A percentile compares a stretch with the other conserved stretches of the same genome.
Conservation (phyloP, 2,113 vertebrate genomes). For the Amphiprion percula region DNA sequence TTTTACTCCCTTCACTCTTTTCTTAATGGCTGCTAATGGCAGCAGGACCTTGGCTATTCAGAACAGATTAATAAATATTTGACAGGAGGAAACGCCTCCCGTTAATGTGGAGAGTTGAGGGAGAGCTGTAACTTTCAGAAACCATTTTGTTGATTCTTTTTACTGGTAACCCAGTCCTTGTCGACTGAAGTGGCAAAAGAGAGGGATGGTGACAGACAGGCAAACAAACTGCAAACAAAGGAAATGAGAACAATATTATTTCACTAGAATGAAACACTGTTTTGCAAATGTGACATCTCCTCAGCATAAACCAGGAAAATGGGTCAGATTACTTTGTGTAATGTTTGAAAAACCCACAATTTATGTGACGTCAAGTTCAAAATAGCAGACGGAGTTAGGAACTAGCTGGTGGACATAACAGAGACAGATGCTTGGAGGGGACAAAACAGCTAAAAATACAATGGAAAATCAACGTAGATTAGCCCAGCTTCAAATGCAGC, state of each 20-base stretch:
- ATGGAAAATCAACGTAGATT: too few species aligned
- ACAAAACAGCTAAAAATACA: too few species aligned
- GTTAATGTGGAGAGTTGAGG: neutral
- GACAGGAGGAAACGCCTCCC: neutral
- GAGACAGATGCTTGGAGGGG: too few species aligned
- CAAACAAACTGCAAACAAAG: slow-evolving; percentile 71
- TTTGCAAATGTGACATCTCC: neutral
- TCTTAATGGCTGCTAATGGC: neutral
- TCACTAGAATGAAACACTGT: neutral
- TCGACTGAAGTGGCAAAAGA: slow-evolving; percentile 72
- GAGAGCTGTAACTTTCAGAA: neutral
- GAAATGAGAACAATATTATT: neutral
- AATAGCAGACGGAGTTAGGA: too few species aligned
- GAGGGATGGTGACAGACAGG: slow-evolving; percentile 69
- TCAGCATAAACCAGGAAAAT: too few species aligned
- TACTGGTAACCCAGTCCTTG: slow-evolving; percentile 69
- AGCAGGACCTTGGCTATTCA: neutral
- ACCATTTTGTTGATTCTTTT: neutral
- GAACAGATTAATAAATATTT: neutral
- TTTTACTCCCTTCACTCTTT: too few species aligned
- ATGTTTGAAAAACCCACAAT: too few species aligned
- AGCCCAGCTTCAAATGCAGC: too few species aligned
- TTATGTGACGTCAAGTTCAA: too few species aligned
- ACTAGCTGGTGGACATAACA: too few species aligned
- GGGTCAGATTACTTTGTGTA: too few species aligned